Evolutionary conservation across 2,888 invertebrate genomes (phyloP), one percentile per base, ranked within the genome.

Genomic region (Synergus laeviventris): DNA sequence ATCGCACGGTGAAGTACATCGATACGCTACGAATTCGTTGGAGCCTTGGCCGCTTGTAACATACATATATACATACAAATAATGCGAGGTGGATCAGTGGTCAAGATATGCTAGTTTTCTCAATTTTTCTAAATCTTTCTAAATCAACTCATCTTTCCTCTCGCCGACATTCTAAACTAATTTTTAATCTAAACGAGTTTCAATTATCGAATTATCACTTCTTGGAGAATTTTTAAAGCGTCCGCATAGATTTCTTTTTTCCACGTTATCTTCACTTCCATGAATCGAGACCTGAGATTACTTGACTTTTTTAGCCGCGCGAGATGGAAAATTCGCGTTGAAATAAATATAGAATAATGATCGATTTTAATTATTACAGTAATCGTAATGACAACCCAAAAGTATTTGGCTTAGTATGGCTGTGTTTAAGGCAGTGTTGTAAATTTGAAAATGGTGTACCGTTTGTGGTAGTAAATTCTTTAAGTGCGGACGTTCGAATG

Each of bases 371-470:
- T 84, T 84, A 81, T 81, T 74, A 77, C 76, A 66, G 45, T 78
- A 81, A 85, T 86, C 80, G 81, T 86, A 86, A 87, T 82, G 85
- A 87, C 82, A 92, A 91, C 91, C 91, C 90, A 92, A 92, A 92
- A 91, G 92, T 93, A 92, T 92, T 93, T 92, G 92, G 92, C 92
- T 92, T 92, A 91, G 92, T 91, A 92, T 92, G 93, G 92, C 93
- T 93, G 93, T 93, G 93, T 92, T 92, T 88, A 87, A 86, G 86
- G 86, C 87, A 88, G 87, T 87, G 88, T 87, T 89, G 87, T 88
- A 86, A 86, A 89, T 88, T 85, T 84, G 84, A 86, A 83, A 83
- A 83, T 83, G 83, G 83, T 82, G 83, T 83, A 86, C 83, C 84
- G 82, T 82, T 86, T 83, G 82, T 83, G 83, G 84, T 87, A 84